These are phyloP conservation scores for Phalera bucephala DNA, from an alignment of 2,888 invertebrate species.

Conservation along the genomic window DNA sequence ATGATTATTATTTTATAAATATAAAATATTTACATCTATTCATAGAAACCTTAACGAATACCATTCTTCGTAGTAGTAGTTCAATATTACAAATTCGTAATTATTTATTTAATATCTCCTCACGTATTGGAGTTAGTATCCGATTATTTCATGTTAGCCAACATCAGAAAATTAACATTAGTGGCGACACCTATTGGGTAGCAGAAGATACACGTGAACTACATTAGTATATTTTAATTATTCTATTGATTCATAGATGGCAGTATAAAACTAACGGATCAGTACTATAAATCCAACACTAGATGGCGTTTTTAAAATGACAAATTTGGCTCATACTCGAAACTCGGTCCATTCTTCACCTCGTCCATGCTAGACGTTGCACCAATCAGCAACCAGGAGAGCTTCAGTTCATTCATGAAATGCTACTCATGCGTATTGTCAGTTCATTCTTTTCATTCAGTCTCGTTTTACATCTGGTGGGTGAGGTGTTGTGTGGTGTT, in stretches of 20 bases:
- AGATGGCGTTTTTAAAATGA: constrained; percentile 17
- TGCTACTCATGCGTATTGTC: constrained; percentile 11
- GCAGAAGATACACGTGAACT: not conserved
- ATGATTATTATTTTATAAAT: no score
- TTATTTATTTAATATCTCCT: no score
- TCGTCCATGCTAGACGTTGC: not conserved
- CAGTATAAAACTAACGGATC: no score
- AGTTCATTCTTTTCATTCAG: constrained; percentile 45
- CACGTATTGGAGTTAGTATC: no score
- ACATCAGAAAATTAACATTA: not conserved
- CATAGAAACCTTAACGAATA: no score
- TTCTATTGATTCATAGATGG: not conserved
- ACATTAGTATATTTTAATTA: not conserved
- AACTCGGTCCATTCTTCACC: no score
- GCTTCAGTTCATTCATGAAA: constrained; percentile 23
- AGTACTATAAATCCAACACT: no score
- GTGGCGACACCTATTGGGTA: not conserved
- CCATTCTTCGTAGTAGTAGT: no score
- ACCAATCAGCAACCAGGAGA: constrained; percentile 19
- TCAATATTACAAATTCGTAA: no score
- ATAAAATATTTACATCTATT: no score
- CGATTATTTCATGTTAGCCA: not conserved
- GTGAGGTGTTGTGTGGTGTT: constrained; percentile 37
- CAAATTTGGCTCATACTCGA: no score
- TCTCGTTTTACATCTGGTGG: constrained; percentile 39